Percentiles rank a stretch among this genome's conserved stretches.
Evolutionary conservation across 2,888 invertebrate species (phyloP).

Genomic region (Blera fallax): DNA sequence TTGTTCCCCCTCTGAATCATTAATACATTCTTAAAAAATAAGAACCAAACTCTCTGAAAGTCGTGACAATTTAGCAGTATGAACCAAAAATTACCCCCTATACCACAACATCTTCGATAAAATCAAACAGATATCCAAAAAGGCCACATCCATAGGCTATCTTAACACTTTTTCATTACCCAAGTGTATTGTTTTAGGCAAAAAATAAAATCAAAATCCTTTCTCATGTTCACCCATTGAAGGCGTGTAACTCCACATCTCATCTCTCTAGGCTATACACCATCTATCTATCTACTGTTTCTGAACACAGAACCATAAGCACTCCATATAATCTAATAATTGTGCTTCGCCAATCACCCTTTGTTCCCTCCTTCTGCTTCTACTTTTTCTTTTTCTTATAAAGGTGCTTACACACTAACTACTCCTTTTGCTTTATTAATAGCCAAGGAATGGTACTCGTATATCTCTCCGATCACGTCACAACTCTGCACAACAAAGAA

Average conservation of each 20-base stretch:
- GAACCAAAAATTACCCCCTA: neutral
- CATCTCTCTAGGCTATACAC: conserved; percentile 43
- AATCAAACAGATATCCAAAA: conserved; percentile 53
- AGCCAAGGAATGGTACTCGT: conserved; percentile 44
- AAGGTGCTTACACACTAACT: conserved; percentile 61
- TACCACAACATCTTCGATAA: conserved; percentile 24
- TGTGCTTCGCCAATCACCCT: conserved; percentile 65
- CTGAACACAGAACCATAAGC: conserved; percentile 58
- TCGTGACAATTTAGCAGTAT: conserved; percentile 62
- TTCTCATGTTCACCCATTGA: neutral
- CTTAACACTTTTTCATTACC: conserved; percentile 60
- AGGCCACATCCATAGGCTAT: conserved; percentile 36
- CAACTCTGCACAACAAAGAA: conserved; percentile 50
- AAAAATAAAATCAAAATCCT: neutral
- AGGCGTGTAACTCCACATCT: conserved; percentile 59
- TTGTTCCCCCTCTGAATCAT: too few relatives aligned
- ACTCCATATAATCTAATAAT: conserved; percentile 70
- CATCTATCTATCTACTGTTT: conserved; percentile 55
- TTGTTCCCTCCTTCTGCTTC: conserved; percentile 30
- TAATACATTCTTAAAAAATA: conserved; percentile 7
- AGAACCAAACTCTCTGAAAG: neutral
- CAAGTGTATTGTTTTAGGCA: conserved; percentile 41
- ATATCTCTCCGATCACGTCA: conserved; percentile 63
- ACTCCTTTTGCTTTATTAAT: conserved; percentile 63
- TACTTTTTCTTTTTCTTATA: neutral